Evolutionary conservation across 2,888 invertebrate species (phyloP).

Genomic region (Itoplectis maculator): DNA sequence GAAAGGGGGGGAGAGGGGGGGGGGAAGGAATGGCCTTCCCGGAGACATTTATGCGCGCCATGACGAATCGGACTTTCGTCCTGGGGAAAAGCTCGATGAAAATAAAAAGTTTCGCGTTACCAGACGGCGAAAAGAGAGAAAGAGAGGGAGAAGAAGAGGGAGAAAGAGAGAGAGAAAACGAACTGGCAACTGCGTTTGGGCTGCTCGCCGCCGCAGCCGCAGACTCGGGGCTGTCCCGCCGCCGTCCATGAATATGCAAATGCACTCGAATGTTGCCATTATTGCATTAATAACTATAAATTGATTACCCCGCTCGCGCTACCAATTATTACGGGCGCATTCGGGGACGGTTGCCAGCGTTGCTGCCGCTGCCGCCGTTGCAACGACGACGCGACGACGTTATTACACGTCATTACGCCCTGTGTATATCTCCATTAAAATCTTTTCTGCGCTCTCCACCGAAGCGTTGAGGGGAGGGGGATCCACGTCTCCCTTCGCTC

Average conservation of each 20-base stretch:
- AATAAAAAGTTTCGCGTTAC: constrained; percentile 53
- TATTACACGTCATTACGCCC: constrained; percentile 69
- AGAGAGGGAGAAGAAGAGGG: no score
- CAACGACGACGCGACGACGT: constrained; percentile 59
- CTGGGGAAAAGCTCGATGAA: constrained; percentile 18
- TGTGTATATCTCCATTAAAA: constrained; percentile 67
- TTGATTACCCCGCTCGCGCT: constrained; percentile 74
- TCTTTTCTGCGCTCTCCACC: constrained; percentile 51
- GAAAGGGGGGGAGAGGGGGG: not conserved
- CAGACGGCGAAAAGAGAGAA: no score
- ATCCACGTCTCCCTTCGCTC: constrained; percentile 15
- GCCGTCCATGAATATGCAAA: constrained; percentile 68
- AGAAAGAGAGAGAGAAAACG: constrained; percentile 42
- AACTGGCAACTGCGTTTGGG: constrained; percentile 40
- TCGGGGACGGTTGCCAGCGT: constrained; percentile 47
- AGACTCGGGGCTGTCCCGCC: not conserved
- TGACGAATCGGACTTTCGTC: constrained; percentile 27
- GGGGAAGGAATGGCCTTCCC: not conserved
- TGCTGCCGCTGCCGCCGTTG: no score
- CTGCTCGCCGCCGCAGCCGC: constrained; percentile 4
- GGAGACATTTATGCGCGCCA: constrained; percentile 24
- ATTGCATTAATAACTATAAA: constrained; percentile 76
- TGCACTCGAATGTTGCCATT: constrained; percentile 68
- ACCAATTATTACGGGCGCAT: constrained; percentile 71
- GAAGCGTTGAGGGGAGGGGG: no score